These are phyloP conservation scores for Montipora foliosa DNA, from an alignment of 64 coral and sea anemone species.

Conservation along the genomic window DNA sequence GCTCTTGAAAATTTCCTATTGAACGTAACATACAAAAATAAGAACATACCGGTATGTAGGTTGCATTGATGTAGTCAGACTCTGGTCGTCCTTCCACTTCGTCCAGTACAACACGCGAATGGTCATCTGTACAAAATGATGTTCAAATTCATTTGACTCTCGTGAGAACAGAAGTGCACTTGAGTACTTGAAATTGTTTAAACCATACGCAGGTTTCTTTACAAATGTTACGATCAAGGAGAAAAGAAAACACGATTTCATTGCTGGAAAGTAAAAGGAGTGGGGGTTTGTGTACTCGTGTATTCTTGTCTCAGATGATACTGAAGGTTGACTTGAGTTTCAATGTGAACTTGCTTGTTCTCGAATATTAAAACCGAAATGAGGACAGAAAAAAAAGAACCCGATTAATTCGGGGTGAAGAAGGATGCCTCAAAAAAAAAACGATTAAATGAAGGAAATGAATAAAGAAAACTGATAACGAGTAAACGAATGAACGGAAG, in stretches of 20 bases:
- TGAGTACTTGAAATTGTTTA: not conserved
- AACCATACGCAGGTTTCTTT: too few relatives aligned
- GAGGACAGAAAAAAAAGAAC: too few relatives aligned
- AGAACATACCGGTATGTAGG: constrained; percentile 65
- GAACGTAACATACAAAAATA: not conserved
- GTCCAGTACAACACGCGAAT: constrained; percentile 68
- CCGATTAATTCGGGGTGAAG: too few relatives aligned
- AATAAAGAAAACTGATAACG: too few relatives aligned
- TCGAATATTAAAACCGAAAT: too few relatives aligned
- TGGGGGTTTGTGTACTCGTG: too few relatives aligned
- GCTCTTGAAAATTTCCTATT: too few relatives aligned
- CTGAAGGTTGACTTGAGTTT: not conserved
- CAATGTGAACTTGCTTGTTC: too few relatives aligned
- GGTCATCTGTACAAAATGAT: constrained; percentile 59
- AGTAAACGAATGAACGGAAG: not conserved
- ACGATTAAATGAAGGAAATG: not conserved
- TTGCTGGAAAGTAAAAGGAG: too few relatives aligned
- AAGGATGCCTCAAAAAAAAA: too few relatives aligned
- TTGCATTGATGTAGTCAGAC: constrained; percentile 82
- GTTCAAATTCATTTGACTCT: not conserved
- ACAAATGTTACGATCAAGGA: too few relatives aligned
- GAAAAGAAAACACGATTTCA: too few relatives aligned
- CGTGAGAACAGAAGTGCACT: not conserved
- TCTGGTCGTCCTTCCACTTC: not conserved
- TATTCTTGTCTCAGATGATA: not conserved